A percentile compares a stretch with the other conserved stretches of the same genome.
These are phyloP conservation scores for Callipepla californica DNA, from an alignment of 2,113 vertebrate species.

Conservation along the genomic window DNA sequence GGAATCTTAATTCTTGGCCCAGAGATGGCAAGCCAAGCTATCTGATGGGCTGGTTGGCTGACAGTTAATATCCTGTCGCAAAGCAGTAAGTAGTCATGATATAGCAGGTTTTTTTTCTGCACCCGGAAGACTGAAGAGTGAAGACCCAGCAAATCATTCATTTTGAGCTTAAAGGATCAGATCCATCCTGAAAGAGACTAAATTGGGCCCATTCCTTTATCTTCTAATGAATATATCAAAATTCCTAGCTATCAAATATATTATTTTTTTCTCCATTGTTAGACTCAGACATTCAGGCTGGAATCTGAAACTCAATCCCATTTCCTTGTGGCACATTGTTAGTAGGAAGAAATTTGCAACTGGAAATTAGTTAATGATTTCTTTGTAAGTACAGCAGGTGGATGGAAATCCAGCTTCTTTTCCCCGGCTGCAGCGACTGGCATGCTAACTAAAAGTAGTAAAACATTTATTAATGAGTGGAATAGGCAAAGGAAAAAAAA, in stretches of 20 bases:
- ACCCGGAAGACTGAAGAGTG: background rate
- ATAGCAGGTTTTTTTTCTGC: background rate
- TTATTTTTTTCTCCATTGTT: background rate
- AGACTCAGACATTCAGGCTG: background rate
- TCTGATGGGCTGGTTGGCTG: constrained; percentile 63
- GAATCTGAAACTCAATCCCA: background rate
- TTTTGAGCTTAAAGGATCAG: background rate
- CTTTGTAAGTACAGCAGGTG: background rate
- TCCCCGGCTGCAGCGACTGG: background rate
- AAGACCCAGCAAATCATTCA: background rate
- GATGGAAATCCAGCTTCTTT: background rate
- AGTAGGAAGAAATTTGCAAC: background rate
- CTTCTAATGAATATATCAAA: background rate
- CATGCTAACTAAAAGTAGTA: background rate
- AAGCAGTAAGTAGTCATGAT: constrained; percentile 43
- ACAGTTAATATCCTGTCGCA: constrained; percentile 61
- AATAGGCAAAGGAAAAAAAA: background rate
- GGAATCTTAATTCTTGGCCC: constrained; percentile 67
- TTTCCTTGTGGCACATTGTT: background rate
- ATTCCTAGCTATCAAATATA: background rate
- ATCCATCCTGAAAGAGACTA: background rate
- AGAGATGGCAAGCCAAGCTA: constrained; percentile 48
- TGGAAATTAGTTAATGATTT: constrained; percentile 32
- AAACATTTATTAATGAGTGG: constrained; percentile 34
- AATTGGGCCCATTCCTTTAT: background rate